These are phyloP conservation scores for Dendrocopos noguchii DNA, from an alignment of 2,113 vertebrate species.

Conservation along the genomic window DNA sequence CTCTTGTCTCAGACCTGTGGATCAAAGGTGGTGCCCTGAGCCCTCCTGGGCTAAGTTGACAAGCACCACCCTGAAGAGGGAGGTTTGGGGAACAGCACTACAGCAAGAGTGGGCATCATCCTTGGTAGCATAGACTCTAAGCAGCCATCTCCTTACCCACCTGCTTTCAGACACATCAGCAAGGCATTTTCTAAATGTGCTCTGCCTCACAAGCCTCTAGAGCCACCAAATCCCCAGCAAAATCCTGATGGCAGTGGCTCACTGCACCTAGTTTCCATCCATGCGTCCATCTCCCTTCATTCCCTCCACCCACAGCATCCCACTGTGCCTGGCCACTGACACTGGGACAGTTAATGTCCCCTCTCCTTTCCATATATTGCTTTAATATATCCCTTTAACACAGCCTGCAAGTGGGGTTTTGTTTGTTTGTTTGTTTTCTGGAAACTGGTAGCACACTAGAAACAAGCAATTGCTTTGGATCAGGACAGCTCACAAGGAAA, in stretches of 20 bases:
- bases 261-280: not conserved
- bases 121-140: not conserved
- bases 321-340: accelerated
- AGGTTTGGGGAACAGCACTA: not conserved
- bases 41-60: not conserved
- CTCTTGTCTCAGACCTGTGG: accelerated
- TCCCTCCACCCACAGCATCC: not conserved
- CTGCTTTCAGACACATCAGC: not conserved
- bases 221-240: not conserved
- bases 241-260: not conserved
- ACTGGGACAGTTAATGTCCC: not conserved
- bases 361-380: not conserved
- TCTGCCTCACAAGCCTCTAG: not conserved
- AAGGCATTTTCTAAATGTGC: accelerated
- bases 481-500: not conserved
- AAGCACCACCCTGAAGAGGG: accelerated
- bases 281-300: not conserved
- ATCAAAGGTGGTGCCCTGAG: not conserved
- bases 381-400: not conserved
- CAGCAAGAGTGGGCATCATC: not conserved
- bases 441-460: not conserved
- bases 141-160: not conserved
- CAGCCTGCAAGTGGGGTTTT: accelerated
- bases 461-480: not conserved
- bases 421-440: too few relatives aligned